These are phyloP conservation scores for Pyxicephalus adspersus DNA, from an alignment of 2,113 vertebrate genomes.

Conservation along the genomic window DNA sequence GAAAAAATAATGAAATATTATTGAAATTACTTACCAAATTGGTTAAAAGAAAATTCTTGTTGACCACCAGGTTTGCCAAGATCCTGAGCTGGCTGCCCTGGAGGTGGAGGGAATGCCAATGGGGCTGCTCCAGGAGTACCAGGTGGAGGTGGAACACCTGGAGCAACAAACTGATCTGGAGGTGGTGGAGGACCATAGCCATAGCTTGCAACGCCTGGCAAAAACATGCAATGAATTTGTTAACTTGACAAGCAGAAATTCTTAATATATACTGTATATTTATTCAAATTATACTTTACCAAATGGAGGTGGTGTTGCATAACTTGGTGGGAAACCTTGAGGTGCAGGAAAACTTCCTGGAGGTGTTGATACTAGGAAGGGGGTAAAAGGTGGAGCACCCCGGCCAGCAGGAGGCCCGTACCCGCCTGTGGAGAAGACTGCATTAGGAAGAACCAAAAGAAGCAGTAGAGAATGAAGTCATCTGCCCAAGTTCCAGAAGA, in stretches of 20 bases:
- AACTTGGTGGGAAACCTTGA: conserved; percentile 94
- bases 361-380: conserved; percentile 90
- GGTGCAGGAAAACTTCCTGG: conserved; percentile 91
- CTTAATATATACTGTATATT: too few species aligned
- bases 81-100: conserved; percentile 93
- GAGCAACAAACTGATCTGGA: conserved; percentile 92
- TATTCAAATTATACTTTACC: conserved; percentile 76
- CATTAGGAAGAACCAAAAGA: conserved; percentile 54
- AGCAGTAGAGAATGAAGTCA: conserved; percentile 50
- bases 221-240: background rate
- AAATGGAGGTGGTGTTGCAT: conserved; percentile 92
- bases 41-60: conserved; percentile 94
- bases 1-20: background rate
- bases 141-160: conserved; percentile 91
- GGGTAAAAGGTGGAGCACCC: conserved; percentile 90
- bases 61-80: conserved; percentile 95
- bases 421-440: conserved; percentile 74
- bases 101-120: conserved; percentile 91
- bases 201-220: conserved; percentile 77
- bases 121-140: conserved; percentile 89
- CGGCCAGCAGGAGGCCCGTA: conserved; percentile 89
- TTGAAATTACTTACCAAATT: conserved; percentile 87
- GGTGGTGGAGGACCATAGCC: conserved; percentile 91
- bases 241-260: too few species aligned
- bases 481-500: conserved; percentile 49